phyloP scores from a whole-genome alignment of 2,888 invertebrate species.

The Punctoribates punctum region DNA sequence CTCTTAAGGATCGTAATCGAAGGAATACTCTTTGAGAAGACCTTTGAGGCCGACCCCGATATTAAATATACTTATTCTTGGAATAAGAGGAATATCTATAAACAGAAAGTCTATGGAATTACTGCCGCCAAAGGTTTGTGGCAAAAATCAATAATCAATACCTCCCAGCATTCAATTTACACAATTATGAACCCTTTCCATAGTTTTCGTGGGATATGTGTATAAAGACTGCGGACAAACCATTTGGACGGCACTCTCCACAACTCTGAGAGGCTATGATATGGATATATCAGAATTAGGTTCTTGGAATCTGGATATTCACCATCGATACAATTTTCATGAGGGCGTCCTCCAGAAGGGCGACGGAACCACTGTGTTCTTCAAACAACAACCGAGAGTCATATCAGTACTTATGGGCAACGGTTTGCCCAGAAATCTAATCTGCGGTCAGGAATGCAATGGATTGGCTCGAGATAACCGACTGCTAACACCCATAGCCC shows the following conservation, averaged over 20 bases:
- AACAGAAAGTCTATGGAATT: constrained; percentile 93
- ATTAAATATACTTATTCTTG: constrained; percentile 96
- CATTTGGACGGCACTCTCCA: constrained; percentile 94
- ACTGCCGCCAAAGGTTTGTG: constrained; percentile 72
- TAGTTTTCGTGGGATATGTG: constrained; percentile 76
- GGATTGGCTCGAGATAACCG: constrained; percentile 82
- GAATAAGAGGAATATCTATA: constrained; percentile 93
- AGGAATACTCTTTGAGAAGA: constrained; percentile 85
- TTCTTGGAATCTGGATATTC: constrained; percentile 95
- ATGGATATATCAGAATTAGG: constrained; percentile 95
- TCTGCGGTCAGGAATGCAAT: constrained; percentile 69
- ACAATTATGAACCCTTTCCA: background rate
- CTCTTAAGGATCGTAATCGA: constrained; percentile 89
- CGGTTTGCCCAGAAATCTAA: constrained; percentile 75
- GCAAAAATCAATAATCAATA: background rate
- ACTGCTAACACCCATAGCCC: constrained; percentile 83
- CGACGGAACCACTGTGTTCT: constrained; percentile 88
- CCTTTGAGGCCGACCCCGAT: constrained; percentile 91
- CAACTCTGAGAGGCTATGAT: constrained; percentile 83
- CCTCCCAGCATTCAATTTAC: background rate
- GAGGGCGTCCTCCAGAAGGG: constrained; percentile 97
- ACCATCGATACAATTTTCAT: constrained; percentile 97
- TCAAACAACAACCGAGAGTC: constrained; percentile 66
- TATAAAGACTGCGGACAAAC: constrained; percentile 86
- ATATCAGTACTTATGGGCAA: constrained; percentile 81